Conservation (phyloP, 1,140 invertebrate genomes). For the Elysia chlorotica region DNA sequence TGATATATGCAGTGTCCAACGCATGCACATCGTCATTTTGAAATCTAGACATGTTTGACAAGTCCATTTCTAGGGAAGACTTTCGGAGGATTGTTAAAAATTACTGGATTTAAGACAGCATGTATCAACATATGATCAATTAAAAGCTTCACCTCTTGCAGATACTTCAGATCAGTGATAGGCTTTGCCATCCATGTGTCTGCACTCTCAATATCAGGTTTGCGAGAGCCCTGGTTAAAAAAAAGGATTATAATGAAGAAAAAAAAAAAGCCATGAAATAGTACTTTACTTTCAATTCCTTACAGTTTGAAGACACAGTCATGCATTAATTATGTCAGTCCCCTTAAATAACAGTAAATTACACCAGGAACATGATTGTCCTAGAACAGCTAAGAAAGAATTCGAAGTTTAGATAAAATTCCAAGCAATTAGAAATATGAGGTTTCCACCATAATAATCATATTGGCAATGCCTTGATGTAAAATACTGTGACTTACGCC, state of each 20-base stretch:
- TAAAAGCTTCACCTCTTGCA: constrained; percentile 63
- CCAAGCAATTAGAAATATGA: no score
- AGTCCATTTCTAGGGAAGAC: no score
- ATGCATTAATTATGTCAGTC: neutral
- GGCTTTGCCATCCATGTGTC: constrained; percentile 38
- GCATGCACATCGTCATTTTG: neutral
- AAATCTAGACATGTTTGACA: neutral
- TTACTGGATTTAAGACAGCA: no score
- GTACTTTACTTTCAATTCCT: neutral
- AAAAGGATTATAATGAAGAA: neutral
- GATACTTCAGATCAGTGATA: constrained; percentile 68
- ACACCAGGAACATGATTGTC: neutral
- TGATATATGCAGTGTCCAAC: neutral
- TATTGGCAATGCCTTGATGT: no score
- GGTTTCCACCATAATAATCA: no score
- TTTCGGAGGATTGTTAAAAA: no score
- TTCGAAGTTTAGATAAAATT: neutral
- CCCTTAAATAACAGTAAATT: neutral
- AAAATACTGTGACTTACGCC: no score
- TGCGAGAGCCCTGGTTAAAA: constrained; percentile 15
- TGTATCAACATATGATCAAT: neutral
- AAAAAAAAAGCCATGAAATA: neutral
- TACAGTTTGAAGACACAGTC: neutral
- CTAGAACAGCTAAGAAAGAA: neutral
- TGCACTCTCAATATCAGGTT: constrained; percentile 1